Conservation (phyloP, 92 coral and sea anemone species). For the Parazoanthus darwini region DNA sequence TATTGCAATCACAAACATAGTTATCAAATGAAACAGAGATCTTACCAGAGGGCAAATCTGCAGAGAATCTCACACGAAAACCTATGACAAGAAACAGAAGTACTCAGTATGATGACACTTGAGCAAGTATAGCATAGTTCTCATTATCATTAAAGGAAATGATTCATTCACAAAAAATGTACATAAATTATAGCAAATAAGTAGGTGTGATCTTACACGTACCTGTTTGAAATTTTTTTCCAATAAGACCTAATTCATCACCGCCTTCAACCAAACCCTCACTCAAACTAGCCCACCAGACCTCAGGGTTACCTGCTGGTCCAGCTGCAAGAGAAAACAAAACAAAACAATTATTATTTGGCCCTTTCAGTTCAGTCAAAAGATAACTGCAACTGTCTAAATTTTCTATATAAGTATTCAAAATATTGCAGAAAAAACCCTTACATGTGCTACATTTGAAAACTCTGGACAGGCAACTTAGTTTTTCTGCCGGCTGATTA, state of each 20-base stretch:
- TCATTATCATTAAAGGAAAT: background rate
- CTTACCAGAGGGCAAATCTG: slow-evolving; percentile 88
- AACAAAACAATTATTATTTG: background rate
- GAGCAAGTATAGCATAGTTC: background rate
- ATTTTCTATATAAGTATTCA: background rate
- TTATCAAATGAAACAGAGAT: slow-evolving; percentile 41
- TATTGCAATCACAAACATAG: slow-evolving; percentile 30
- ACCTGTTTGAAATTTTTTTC: slow-evolving; percentile 98
- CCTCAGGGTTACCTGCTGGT: slow-evolving; percentile 97
- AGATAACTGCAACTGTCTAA: background rate
- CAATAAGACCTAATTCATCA: slow-evolving; percentile 98
- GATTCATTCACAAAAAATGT: background rate
- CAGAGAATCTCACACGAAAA: slow-evolving; percentile 94
- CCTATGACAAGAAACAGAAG: slow-evolving; percentile 51
- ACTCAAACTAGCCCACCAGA: slow-evolving; percentile 97
- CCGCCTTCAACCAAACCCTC: slow-evolving; percentile 96
- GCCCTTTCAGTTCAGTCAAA: too few relatives aligned
- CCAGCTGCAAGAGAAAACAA: slow-evolving; percentile 70
- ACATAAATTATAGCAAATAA: background rate
- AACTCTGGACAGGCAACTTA: slow-evolving; percentile 90
- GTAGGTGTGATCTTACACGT: slow-evolving; percentile 59
- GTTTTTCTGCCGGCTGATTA: slow-evolving; percentile 62
- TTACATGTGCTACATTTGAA: slow-evolving; percentile 98
- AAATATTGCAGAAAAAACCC: slow-evolving; percentile 5
- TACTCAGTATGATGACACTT: background rate